Evolutionary conservation across 2,113 vertebrate genomes (phyloP).

Genomic region (Echinops telfairi): DNA sequence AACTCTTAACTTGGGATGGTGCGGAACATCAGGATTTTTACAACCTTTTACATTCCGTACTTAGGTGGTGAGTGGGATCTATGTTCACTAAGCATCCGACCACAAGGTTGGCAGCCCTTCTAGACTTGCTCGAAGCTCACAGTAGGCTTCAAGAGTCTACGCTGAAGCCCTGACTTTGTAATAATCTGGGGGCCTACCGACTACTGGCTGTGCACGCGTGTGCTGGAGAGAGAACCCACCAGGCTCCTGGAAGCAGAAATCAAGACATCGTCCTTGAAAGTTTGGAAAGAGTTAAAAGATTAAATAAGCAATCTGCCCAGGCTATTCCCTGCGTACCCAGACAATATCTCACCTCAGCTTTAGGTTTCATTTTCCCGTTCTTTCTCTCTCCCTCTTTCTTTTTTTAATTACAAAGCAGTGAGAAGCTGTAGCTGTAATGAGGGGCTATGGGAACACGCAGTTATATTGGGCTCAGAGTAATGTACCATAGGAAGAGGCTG

Average conservation of each 20-base stretch:
- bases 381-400: neutral
- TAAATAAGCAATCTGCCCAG: slow-evolving; percentile 65
- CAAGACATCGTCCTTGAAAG: slow-evolving; percentile 55
- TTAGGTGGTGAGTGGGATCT: neutral
- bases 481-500: slow-evolving; percentile 74
- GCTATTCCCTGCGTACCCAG: slow-evolving; percentile 64
- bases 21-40: slow-evolving; percentile 18
- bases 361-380: slow-evolving; percentile 48
- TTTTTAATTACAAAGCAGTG: slow-evolving; percentile 79
- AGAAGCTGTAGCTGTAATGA: slow-evolving; percentile 72
- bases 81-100: neutral
- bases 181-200: slow-evolving; percentile 18
- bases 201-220: neutral
- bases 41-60: neutral
- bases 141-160: slow-evolving; percentile 16
- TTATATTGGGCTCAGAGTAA: slow-evolving; percentile 76
- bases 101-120: neutral
- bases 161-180: slow-evolving; percentile 17
- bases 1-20: slow-evolving; percentile 69
- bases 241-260: slow-evolving; percentile 42
- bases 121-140: slow-evolving; percentile 20
- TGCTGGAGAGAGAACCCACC: neutral
- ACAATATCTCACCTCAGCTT: slow-evolving; percentile 66
- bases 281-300: slow-evolving; percentile 74
- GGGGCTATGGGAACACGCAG: slow-evolving; percentile 71